phyloP scores from a whole-genome alignment of 2,888 invertebrate genomes.

The Heteromurus nitidus region DNA sequence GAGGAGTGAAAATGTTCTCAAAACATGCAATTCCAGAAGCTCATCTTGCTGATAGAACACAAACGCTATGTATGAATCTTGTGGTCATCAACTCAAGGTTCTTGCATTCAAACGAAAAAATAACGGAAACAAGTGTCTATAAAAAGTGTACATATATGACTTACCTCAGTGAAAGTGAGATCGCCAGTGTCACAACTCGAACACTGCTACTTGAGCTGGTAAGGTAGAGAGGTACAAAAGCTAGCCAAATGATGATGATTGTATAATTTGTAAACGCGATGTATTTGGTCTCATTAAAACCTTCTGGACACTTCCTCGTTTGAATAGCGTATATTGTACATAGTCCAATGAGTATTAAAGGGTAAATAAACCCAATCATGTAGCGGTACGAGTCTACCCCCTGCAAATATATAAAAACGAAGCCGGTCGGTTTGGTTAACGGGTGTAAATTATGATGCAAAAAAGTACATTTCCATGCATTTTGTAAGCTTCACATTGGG shows the following conservation, averaged over 20 bases:
- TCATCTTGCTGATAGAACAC: too few species aligned
- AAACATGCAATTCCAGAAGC: conserved; percentile 6
- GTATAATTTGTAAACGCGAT: conserved; percentile 80
- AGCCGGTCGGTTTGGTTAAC: not conserved
- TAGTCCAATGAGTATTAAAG: conserved; percentile 77
- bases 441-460: too few species aligned
- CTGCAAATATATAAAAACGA: conserved; percentile 70
- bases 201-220: conserved; percentile 77
- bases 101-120: not conserved
- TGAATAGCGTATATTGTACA: conserved; percentile 79
- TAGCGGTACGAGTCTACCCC: conserved; percentile 78
- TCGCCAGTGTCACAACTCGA: conserved; percentile 77
- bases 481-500: too few species aligned
- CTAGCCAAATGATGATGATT: conserved; percentile 79
- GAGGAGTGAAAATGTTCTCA: too few species aligned
- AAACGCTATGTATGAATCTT: too few species aligned
- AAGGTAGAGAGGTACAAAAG: conserved; percentile 79
- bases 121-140: not conserved
- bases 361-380: conserved; percentile 77
- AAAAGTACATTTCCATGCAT: too few species aligned
- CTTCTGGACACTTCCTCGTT: conserved; percentile 79
- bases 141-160: too few species aligned
- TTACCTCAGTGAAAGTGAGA: conserved; percentile 77
- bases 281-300: conserved; percentile 79
- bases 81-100: too few species aligned